Conservation (phyloP, 2,888 invertebrate genomes). For the Disparrhopalites patrizii region DNA sequence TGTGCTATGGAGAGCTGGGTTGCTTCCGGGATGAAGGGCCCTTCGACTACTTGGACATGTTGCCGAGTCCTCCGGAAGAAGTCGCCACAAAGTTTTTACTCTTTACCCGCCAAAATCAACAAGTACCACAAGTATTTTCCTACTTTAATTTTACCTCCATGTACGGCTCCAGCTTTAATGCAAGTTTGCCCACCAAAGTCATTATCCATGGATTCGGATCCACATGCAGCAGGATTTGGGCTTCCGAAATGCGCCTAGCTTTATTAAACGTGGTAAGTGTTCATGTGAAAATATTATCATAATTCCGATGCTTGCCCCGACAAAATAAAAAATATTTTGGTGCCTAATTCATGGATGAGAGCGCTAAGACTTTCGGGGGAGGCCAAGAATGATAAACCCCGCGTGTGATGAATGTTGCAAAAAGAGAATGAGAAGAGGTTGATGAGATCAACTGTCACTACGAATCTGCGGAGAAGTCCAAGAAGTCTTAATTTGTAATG, state of each 20-base stretch:
- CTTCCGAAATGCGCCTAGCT: slow-evolving; percentile 86
- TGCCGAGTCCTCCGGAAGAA: slow-evolving; percentile 80
- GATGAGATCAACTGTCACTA: too few species aligned
- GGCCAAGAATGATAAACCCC: too few species aligned
- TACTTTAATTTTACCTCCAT: slow-evolving; percentile 66
- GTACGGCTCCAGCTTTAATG: slow-evolving; percentile 62
- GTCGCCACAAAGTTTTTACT: slow-evolving; percentile 78
- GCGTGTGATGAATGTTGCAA: too few species aligned
- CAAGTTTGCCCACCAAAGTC: slow-evolving; percentile 63
- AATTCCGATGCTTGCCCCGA: too few species aligned
- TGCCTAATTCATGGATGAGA: too few species aligned
- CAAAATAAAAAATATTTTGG: too few species aligned
- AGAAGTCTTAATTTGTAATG: too few species aligned
- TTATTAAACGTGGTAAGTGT: slow-evolving; percentile 81
- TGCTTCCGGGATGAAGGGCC: slow-evolving; percentile 90
- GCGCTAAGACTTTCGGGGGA: too few species aligned
- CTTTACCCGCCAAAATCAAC: slow-evolving; percentile 55
- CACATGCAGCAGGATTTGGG: slow-evolving; percentile 87
- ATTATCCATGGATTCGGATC: slow-evolving; percentile 93
- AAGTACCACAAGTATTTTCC: slow-evolving; percentile 57
- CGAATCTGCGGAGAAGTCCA: too few species aligned
- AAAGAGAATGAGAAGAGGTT: too few species aligned
- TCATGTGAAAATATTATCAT: too few species aligned
- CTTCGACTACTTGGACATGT: slow-evolving; percentile 82
- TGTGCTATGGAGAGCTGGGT: slow-evolving; percentile 84